phyloP scores from a whole-genome alignment of 1,140 invertebrate species.

The Homalodisca vitripennis region DNA sequence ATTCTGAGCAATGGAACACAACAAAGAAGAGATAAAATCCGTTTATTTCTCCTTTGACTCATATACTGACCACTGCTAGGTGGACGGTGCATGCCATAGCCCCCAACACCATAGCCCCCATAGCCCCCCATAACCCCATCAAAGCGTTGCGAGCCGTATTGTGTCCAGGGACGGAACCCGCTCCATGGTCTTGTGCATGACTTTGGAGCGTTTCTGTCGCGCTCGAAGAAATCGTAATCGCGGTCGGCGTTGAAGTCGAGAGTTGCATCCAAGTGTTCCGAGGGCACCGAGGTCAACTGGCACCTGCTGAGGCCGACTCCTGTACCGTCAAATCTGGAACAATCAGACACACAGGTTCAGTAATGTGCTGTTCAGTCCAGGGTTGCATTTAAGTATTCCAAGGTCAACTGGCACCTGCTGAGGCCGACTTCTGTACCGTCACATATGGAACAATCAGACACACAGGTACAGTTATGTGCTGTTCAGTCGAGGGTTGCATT shows the following conservation, averaged over 20 bases:
- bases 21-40: not conserved
- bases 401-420: too few species aligned
- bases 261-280: slow-evolving; percentile 59
- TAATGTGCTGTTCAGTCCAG: too few species aligned
- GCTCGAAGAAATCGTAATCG: slow-evolving; percentile 74
- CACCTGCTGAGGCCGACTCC: slow-evolving; percentile 56
- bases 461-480: too few species aligned
- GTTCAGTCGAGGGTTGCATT: too few species aligned
- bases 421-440: too few species aligned
- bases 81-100: slow-evolving; percentile 21
- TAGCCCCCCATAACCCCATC: slow-evolving; percentile 22
- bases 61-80: slow-evolving; percentile 33
- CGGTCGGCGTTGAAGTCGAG: slow-evolving; percentile 64
- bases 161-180: slow-evolving; percentile 18
- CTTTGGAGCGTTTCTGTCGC: slow-evolving; percentile 50
- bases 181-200: slow-evolving; percentile 32
- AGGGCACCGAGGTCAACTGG: slow-evolving; percentile 67
- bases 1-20: too few species aligned
- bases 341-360: not conserved
- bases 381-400: too few species aligned
- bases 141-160: slow-evolving; percentile 27
- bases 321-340: slow-evolving; percentile 9
- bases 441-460: too few species aligned
- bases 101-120: slow-evolving; percentile 29
- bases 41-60: slow-evolving; percentile 7